Evolutionary conservation across 1,140 invertebrate species (phyloP), one percentile per base, ranked within the genome.

Genomic region (Tribolium castaneum): DNA sequence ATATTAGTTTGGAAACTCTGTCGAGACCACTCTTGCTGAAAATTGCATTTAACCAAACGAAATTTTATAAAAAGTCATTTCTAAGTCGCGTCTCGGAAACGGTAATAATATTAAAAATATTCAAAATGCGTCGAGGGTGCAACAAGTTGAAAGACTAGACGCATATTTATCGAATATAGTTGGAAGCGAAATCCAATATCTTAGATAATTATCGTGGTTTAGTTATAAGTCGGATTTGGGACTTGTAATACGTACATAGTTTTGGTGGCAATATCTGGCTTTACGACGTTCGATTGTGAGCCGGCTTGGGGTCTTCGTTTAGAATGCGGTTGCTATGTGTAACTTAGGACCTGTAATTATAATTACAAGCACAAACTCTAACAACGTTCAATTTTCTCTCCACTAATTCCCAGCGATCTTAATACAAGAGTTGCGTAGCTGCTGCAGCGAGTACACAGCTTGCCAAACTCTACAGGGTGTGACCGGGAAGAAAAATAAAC

Each of bases 261-360:
- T 30, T 78, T 45, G 51, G 54, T 56, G 70, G 70, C 77, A 78
- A 78, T 78, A 74, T 66, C 77, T 70, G 52, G 71, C 71, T 78
- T 78, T 75, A 76, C 75, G 77, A 78, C 49, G 30, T 75, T 73
- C 77, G 54, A 78, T 73, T 78, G n/a, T 52, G 34, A 66, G 76
- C 51, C 19, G 51, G 72, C 30, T 75, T 52, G 70, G 70, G 70
- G 70, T 72, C 70, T 72, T 54, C 70, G 34, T 77, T 77, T 66
- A 75, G 79, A 80, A 77, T 78, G 76, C 49, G 79, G 79, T 80
- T 71, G 70, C 70, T 80, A 45, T 52, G 75, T 77, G 78, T 75
- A 80, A 80, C 50, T 80, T 80, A 80, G 75, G 79, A 78, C 79
- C 59, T 75, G 76, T 75, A 80, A 80, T 80, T 80, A 80, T 80